Conservation (phyloP, 2,888 invertebrate species). For the Oegoconia quadripuncta region DNA sequence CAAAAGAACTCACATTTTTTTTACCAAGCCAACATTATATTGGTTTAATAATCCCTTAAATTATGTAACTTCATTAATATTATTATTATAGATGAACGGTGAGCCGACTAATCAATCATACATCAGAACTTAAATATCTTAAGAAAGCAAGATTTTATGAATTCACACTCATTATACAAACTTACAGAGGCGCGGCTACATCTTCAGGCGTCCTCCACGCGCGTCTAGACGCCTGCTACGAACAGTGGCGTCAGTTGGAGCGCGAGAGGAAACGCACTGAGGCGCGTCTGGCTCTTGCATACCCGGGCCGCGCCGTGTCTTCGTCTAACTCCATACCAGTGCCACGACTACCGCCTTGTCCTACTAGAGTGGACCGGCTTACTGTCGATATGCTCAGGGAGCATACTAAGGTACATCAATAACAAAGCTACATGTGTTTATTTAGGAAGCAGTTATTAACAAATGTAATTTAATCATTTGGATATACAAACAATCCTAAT, state of each 20-base stretch:
- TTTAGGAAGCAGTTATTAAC: too few relatives aligned
- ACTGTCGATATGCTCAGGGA: constrained; percentile 89
- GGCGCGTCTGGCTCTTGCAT: constrained; percentile 86
- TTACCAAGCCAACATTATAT: too few relatives aligned
- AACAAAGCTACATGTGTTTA: too few relatives aligned
- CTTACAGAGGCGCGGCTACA: constrained; percentile 57
- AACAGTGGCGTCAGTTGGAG: constrained; percentile 88
- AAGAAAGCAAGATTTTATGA: too few relatives aligned
- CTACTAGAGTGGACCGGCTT: constrained; percentile 87
- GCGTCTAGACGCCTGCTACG: constrained; percentile 87
- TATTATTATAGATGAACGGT: too few relatives aligned
- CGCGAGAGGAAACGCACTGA: constrained; percentile 90
- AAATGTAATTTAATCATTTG: too few relatives aligned
- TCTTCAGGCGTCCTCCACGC: constrained; percentile 83
- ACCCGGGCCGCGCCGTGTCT: constrained; percentile 88
- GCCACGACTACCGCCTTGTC: constrained; percentile 87
- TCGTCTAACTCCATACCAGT: constrained; percentile 87
- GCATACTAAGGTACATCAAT: constrained; percentile 86
- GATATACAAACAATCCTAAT: too few relatives aligned
- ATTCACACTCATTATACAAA: background rate
- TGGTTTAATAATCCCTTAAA: background rate
- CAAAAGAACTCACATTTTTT: too few relatives aligned
- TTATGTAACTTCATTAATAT: too few relatives aligned
- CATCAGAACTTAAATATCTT: too few relatives aligned
- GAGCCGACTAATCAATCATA: too few relatives aligned